phyloP scores from a whole-genome alignment of 2,113 vertebrate genomes.

The Hippopotamus amphibius region DNA sequence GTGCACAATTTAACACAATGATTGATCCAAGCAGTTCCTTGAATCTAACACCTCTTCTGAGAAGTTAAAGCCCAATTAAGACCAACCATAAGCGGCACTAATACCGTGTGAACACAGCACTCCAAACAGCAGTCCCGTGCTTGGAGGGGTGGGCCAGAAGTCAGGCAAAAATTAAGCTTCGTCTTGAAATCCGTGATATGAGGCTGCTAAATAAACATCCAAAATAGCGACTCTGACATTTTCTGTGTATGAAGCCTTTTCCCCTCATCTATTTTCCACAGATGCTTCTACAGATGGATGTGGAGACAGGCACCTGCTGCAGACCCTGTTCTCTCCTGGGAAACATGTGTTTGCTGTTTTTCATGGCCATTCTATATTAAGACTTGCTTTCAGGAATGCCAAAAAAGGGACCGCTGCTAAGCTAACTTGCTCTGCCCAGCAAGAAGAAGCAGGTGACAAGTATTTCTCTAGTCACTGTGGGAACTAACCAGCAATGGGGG shows the following conservation, averaged over 20 bases:
- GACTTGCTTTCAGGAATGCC: background rate
- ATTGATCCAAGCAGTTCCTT: background rate
- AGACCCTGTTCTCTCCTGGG: background rate
- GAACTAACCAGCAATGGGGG: conserved; percentile 12
- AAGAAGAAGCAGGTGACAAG: background rate
- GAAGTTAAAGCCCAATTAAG: background rate
- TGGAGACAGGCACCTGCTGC: background rate
- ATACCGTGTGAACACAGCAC: rapidly evolving
- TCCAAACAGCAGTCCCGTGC: background rate
- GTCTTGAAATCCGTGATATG: background rate
- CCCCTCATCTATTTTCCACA: conserved; percentile 54
- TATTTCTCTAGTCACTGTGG: background rate
- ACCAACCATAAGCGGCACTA: background rate
- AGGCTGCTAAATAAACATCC: background rate
- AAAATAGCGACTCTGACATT: background rate
- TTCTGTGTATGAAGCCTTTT: conserved; percentile 13
- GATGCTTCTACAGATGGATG: background rate
- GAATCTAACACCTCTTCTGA: background rate
- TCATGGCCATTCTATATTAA: conserved; percentile 16
- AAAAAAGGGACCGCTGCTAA: background rate
- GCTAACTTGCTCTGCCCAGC: background rate
- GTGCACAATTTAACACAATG: background rate
- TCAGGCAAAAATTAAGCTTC: background rate
- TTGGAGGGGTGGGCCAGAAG: background rate
- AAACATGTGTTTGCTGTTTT: background rate